Evolutionary conservation across 2,888 invertebrate species (phyloP).

Genomic region (Tryphoninae sp.): DNA sequence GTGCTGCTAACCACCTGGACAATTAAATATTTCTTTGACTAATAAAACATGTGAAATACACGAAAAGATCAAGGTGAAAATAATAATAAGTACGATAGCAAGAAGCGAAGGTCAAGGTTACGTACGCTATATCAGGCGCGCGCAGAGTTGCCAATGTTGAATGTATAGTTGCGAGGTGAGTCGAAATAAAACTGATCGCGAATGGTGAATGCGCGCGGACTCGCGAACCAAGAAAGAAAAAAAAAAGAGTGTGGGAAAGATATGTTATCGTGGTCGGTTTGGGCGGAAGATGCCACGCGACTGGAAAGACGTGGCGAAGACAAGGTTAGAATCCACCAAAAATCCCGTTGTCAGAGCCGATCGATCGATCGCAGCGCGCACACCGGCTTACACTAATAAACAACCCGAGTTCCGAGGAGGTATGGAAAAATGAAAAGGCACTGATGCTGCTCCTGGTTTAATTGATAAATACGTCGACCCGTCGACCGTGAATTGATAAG

Average conservation of each 20-base stretch:
- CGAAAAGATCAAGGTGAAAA: background rate
- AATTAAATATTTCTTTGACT: background rate
- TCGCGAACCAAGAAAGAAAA: background rate
- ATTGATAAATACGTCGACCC: no score
- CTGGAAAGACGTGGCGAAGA: conserved; percentile 52
- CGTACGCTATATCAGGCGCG: background rate
- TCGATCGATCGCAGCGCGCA: conserved; percentile 37
- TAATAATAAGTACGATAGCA: background rate
- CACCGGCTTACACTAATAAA: background rate
- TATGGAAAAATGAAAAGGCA: no score
- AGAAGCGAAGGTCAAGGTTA: background rate
- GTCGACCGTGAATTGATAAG: no score
- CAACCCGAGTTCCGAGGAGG: no score
- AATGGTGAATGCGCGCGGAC: background rate
- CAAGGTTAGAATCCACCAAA: conserved; percentile 1
- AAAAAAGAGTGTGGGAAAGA: background rate
- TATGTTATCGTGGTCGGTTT: background rate
- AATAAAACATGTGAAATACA: background rate
- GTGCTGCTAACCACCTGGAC: background rate
- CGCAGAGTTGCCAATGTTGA: background rate
- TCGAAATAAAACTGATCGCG: background rate
- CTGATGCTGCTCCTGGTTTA: no score
- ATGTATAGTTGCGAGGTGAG: background rate
- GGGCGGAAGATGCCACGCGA: conserved; percentile 63
- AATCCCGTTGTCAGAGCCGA: conserved; percentile 5